Evolutionary conservation across 2,113 vertebrate species (phyloP), one percentile per base, ranked within the genome.

Genomic region (Echinops telfairi): DNA sequence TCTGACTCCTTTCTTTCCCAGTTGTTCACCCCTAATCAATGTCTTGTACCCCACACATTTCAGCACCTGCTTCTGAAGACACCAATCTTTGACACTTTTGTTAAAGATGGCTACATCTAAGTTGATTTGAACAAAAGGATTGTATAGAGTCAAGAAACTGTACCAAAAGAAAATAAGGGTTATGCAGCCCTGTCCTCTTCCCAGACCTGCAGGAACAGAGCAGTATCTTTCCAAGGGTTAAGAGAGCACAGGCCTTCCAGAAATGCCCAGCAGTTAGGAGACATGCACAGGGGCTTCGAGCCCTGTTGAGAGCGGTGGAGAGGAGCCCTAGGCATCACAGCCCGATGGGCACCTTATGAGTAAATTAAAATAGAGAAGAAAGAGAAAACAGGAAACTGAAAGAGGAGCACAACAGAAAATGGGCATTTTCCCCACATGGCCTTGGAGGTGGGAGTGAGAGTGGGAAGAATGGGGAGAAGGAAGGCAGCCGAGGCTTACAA

Each of bases 351-450:
- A 90, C 27, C 12, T 82, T 33, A 60, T 81, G 29, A 87, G 47
- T 60, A 70, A 94, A 47, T 27, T 7, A 79, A 23, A 23, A 88
- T 68, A 75, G 64, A 31, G 43, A 94, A 31, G 43, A 94, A 87
- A 83, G n/a, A 70, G 25, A 78, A 79, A 76, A 70, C 4, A 25
- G 33, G 40, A 82, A 10, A 17, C 68, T 79, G 19, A 23, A 75
- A 27, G 38, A 62, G 53, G 38, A 53, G 47, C 47, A 86, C 5
- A 89, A 31, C 20, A 89, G 79, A 64, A 31, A 86, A 71, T 10
- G 84, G 38, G 43, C 80, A 29, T 66, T 81, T 83, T 84, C 58
- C 33, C 79, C 19, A 73, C 10, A 23, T 29, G 29, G 25, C 4
- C 12, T 95, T 92, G 11, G 31, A n/a, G 19, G 15, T 83, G 1